These are phyloP conservation scores for Eudemis profundana DNA, from an alignment of 2,888 invertebrate genomes.

Conservation along the genomic window DNA sequence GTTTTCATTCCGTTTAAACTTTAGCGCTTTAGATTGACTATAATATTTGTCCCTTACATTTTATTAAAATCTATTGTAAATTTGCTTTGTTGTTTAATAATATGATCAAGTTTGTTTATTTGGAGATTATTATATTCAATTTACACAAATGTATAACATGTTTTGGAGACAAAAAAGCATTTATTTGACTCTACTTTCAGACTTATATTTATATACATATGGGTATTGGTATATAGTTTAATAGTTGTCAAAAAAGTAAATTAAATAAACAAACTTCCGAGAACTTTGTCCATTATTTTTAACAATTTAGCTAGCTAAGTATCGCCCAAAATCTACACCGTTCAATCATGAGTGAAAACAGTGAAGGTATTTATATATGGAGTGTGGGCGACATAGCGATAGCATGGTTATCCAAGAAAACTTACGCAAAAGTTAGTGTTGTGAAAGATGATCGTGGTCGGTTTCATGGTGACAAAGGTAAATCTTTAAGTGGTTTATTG, in stretches of 20 bases:
- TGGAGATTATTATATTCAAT: too few species aligned
- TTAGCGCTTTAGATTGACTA: background rate
- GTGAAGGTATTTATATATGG: slow-evolving; percentile 69
- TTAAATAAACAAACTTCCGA: background rate
- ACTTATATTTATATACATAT: too few species aligned
- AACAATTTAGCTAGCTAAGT: too few species aligned
- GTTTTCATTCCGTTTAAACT: slow-evolving; percentile 5
- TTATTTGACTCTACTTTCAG: background rate
- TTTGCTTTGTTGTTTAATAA: background rate
- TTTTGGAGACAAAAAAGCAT: background rate
- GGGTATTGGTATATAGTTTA: background rate
- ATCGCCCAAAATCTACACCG: background rate
- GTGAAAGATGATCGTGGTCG: slow-evolving; percentile 74
- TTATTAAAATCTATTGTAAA: background rate
- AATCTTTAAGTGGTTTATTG: background rate
- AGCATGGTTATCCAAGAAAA: slow-evolving; percentile 71
- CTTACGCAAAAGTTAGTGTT: slow-evolving; percentile 74
- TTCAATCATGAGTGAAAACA: slow-evolving; percentile 48
- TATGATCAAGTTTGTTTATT: background rate
- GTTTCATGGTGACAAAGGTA: slow-evolving; percentile 76
- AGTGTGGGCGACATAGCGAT: slow-evolving; percentile 75
- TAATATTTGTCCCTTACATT: background rate
- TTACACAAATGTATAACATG: background rate
- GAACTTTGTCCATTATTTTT: background rate
- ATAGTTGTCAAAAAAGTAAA: background rate